Evolutionary conservation across 2,113 vertebrate genomes (phyloP).

Genomic region (Entomyzon cyanotis): DNA sequence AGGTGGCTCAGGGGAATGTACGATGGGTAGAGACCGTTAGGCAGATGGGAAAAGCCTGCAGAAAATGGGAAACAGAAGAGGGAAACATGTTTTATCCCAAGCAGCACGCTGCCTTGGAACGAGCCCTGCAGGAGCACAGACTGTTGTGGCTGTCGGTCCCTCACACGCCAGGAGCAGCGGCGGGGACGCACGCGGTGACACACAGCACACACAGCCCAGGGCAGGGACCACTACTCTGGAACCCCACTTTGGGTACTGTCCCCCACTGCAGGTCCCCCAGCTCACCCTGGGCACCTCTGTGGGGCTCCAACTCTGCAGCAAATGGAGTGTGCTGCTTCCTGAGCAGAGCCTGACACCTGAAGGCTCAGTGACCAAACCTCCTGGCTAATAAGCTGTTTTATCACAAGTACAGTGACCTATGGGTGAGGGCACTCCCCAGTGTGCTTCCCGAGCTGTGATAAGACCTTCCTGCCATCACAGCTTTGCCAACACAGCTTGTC

Average conservation of each 20-base stretch:
- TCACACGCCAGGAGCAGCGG: neutral
- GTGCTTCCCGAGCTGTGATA: accelerated
- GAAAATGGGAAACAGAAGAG: constrained; percentile 37
- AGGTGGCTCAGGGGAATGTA: constrained; percentile 94
- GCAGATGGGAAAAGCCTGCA: constrained; percentile 88
- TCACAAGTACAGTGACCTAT: neutral
- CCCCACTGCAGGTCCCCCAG: accelerated
- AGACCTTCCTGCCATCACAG: neutral
- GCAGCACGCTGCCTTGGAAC: constrained; percentile 9
- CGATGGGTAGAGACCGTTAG: constrained; percentile 86
- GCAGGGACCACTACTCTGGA: accelerated
- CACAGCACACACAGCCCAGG: neutral
- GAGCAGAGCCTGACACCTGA: neutral
- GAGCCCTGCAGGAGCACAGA: neutral
- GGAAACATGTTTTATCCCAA: neutral
- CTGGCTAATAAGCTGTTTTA: neutral
- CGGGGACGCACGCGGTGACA: accelerated
- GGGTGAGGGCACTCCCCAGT: neutral
- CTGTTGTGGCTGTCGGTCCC: neutral
- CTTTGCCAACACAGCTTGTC: neutral
- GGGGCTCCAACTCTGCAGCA: neutral
- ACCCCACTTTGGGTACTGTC: neutral
- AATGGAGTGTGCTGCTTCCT: neutral
- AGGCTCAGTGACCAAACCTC: neutral
- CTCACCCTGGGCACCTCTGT: accelerated